Evolutionary conservation across 2,888 invertebrate species (phyloP), one percentile per base, ranked within the genome.

Genomic region (Rutpela maculata): DNA sequence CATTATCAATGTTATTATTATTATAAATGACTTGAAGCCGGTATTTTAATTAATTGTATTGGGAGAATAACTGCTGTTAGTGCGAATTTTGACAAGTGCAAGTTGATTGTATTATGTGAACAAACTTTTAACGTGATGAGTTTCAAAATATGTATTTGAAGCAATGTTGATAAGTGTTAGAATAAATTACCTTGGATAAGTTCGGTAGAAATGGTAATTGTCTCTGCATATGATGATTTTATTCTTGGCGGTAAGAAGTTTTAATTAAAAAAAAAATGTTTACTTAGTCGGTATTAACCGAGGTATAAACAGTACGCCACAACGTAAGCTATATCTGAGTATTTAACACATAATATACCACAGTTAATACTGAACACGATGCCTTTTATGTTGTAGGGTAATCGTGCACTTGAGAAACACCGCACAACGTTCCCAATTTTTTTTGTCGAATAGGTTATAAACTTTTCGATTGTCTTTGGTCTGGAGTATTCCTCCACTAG

Each of bases 151-250:
- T 12, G 15, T 43, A 12, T 43, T 43, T 50, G 15, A 15, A 50
- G 15, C 4, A n/a, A 50, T 63, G 31, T 35, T 63, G 15, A 22
- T 31, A 10, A 35, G 62, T 63, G 35, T 50, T 50, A 3, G 6
- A 50, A n/a, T n/a, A 50, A 50, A n/a, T 15, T n/a, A 50, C 15
- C 15, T 66, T 5, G 43, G 15, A 12, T 19, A 66, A 12, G 15
- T 19, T 43, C 19, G 22, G 19, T 38, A 17, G 19, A 67, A 22
- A 67, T 67, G 67, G 67, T 67, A 1, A 19, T 67, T 22, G 50
- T 26, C 2, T 67, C 67, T 55, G 26, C 10, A 4, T 67, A 55
- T 59, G 59, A 59, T 43, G 65, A 65, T 19, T 19, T 43, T 5
- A 19, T 18, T 12, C 65, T 19, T 43, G 7, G 11, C 11, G 65